phyloP scores from a whole-genome alignment of 37 sponge, comb jelly and placozoan genomes.

The Agelas oroides region DNA sequence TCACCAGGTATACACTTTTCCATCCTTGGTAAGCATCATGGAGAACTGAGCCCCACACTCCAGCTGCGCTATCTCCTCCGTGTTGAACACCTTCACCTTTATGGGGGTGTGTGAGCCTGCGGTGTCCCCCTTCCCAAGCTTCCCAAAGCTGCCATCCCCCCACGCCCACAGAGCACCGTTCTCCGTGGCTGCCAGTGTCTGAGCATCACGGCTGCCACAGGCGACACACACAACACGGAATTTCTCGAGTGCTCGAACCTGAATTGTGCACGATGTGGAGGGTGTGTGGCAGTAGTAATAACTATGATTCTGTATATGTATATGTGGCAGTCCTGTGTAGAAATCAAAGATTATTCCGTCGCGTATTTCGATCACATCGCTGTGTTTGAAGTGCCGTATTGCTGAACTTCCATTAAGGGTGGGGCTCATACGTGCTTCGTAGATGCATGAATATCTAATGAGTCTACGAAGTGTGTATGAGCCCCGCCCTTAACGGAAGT shows the following conservation, averaged over 20 bases:
- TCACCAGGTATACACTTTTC: conserved; percentile 93
- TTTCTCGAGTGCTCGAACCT: conserved; percentile 84
- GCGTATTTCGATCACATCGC: too few species aligned
- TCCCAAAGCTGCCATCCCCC: conserved; percentile 92
- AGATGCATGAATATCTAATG: too few species aligned
- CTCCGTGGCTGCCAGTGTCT: conserved; percentile 91
- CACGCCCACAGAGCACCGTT: conserved; percentile 84
- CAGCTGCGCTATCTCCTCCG: conserved; percentile 71
- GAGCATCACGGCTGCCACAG: conserved; percentile 90
- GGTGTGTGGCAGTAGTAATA: too few species aligned
- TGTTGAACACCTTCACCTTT: conserved; percentile 53
- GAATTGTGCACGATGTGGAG: background rate
- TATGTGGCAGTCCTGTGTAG: too few species aligned
- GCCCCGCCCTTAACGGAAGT: too few species aligned
- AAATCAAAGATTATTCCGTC: too few species aligned
- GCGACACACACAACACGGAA: conserved; percentile 74
- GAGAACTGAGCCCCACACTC: conserved; percentile 95
- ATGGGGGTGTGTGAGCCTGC: conserved; percentile 29
- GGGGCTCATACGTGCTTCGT: too few species aligned
- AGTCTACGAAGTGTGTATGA: too few species aligned
- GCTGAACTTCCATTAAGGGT: too few species aligned
- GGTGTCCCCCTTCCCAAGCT: conserved; percentile 68
- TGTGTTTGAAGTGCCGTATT: too few species aligned
- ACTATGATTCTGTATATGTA: too few species aligned
- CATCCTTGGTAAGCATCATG: conserved; percentile 83